Conservation (phyloP, 2,797 vertebrate species). For the Rhadinocentrus ornatus region DNA sequence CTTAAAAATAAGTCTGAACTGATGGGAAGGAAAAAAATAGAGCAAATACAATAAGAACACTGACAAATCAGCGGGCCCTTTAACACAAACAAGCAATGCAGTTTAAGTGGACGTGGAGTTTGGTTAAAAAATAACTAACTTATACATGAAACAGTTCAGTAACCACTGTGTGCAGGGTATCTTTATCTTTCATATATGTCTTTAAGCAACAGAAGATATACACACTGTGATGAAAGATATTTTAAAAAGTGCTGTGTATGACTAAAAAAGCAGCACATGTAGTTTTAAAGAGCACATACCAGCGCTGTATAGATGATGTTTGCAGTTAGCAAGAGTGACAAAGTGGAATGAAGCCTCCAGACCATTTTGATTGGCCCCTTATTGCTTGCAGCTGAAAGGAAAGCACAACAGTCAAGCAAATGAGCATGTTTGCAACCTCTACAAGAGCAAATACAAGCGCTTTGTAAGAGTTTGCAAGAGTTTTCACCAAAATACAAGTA, state of each 20-base stretch:
- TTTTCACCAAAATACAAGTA: neutral
- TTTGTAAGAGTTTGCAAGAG: too few relatives aligned
- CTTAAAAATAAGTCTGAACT: conserved; percentile 45
- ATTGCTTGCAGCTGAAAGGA: conserved; percentile 42
- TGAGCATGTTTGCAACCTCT: neutral
- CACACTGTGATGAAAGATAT: neutral
- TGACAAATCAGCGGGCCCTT: conserved; percentile 2
- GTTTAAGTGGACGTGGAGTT: conserved; percentile 3
- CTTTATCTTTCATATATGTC: neutral
- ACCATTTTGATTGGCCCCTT: conserved; percentile 63
- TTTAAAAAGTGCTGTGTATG: neutral
- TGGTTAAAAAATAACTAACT: neutral
- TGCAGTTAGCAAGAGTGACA: conserved; percentile 59
- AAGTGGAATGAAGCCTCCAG: conserved; percentile 50
- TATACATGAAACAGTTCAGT: neutral
- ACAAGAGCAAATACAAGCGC: too few relatives aligned
- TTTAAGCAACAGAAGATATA: neutral
- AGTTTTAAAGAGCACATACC: conserved; percentile 48
- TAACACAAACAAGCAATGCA: neutral
- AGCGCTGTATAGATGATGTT: conserved; percentile 61
- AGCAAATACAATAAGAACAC: neutral
- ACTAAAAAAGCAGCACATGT: neutral
- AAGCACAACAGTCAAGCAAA: conserved; percentile 1
- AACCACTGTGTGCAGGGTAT: neutral
- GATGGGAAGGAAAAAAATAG: conserved; percentile 13